Percentiles rank a stretch among this genome's conserved stretches.
phyloP scores from a whole-genome alignment of 2,113 vertebrate genomes.

The Zosterops japonicus region DNA sequence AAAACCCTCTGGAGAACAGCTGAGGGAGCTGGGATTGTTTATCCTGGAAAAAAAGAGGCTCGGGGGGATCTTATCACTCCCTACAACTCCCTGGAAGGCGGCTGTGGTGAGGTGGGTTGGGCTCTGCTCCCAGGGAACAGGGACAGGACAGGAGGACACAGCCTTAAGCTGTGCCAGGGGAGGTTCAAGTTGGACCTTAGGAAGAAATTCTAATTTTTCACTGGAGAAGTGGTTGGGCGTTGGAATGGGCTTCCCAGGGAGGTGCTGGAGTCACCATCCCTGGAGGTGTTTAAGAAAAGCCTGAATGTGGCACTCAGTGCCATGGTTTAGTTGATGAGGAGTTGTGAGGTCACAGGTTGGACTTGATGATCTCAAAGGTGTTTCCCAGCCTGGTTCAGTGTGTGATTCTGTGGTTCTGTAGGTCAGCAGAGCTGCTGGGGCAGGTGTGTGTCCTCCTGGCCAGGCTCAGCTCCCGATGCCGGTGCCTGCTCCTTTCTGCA shows the following conservation, averaged over 20 bases:
- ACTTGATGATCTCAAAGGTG: neutral
- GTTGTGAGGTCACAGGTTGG: neutral
- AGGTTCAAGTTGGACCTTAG: neutral
- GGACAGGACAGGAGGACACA: neutral
- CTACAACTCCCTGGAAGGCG: neutral
- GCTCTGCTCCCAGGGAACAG: neutral
- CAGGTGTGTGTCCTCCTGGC: accelerated
- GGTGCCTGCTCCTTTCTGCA: accelerated
- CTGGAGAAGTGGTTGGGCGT: neutral
- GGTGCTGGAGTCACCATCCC: neutral
- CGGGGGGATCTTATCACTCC: too few relatives aligned
- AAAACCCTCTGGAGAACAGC: neutral
- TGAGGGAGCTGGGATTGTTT: neutral
- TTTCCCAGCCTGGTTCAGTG: neutral
- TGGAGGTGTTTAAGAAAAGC: neutral
- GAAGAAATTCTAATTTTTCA: neutral
- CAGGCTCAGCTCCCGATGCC: accelerated
- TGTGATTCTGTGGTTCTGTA: neutral
- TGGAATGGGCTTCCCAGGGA: neutral
- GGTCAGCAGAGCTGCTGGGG: neutral
- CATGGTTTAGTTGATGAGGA: neutral
- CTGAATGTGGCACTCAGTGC: neutral
- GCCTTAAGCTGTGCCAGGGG: neutral
- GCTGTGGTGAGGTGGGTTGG: accelerated
- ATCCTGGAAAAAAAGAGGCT: neutral